These are phyloP conservation scores for Heterocephalus glaber DNA, from an alignment of 2,113 vertebrate species.

Conservation along the genomic window DNA sequence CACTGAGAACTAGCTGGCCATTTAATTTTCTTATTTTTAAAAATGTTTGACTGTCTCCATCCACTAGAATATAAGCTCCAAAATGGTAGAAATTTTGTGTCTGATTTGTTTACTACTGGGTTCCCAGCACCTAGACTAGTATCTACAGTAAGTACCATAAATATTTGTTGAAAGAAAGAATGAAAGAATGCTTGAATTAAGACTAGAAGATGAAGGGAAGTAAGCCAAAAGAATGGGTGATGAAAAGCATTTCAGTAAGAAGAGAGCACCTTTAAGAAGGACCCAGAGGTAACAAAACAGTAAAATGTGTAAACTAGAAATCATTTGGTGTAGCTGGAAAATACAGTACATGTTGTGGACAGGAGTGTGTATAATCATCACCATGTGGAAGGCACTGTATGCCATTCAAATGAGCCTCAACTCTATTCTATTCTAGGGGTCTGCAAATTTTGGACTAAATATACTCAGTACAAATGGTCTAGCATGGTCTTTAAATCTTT, in stretches of 20 bases:
- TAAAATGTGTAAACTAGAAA: not conserved
- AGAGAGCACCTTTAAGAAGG: not conserved
- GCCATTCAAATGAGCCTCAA: not conserved
- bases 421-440: not conserved
- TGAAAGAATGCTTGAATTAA: slow-evolving; percentile 20
- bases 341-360: slow-evolving; percentile 1
- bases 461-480: not conserved
- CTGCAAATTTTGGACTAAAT: not conserved
- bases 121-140: slow-evolving; percentile 8
- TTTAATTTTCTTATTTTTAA: slow-evolving; percentile 31
- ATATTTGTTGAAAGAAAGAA: slow-evolving; percentile 38
- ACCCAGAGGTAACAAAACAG: not conserved
- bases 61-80: slow-evolving; percentile 30
- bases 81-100: slow-evolving; percentile 31
- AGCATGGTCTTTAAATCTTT: not conserved
- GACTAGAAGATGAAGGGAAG: slow-evolving; percentile 21
- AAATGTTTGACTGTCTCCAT: not conserved
- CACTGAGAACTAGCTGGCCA: not conserved
- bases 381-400: not conserved
- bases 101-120: not conserved
- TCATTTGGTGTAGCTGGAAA: slow-evolving; percentile 33
- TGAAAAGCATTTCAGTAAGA: slow-evolving; percentile 14
- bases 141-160: not conserved
- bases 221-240: not conserved
- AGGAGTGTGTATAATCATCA: not conserved